Percentiles rank a stretch among this genome's conserved stretches.
These are phyloP conservation scores for Brachionus rotundiformis DNA, from an alignment of 1,140 invertebrate species.

Conservation along the genomic window DNA sequence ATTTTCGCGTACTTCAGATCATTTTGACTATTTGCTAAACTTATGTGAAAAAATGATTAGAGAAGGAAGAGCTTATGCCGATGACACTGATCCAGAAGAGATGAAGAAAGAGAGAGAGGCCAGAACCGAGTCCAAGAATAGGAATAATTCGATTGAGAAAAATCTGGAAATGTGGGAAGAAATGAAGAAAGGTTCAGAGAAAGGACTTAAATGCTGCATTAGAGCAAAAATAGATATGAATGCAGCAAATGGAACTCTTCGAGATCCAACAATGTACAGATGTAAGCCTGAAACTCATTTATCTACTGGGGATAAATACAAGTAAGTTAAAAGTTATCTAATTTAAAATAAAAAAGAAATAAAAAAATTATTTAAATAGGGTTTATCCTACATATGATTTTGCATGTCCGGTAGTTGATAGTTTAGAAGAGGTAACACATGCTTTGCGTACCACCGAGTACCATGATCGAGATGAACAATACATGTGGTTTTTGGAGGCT, in stretches of 20 bases:
- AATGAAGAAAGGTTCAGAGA: conserved; percentile 82
- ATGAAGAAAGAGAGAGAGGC: conserved; percentile 95
- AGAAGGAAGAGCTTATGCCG: conserved; percentile 87
- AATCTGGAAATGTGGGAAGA: conserved; percentile 90
- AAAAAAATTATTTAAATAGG: conserved; percentile 68
- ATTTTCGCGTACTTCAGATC: conserved; percentile 93
- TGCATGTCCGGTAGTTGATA: conserved; percentile 97
- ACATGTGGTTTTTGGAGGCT: conserved; percentile 76
- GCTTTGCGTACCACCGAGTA: conserved; percentile 96
- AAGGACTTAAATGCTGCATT: conserved; percentile 84
- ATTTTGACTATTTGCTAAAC: conserved; percentile 86
- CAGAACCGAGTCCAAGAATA: conserved; percentile 79
- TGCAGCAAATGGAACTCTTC: conserved; percentile 90
- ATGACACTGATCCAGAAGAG: conserved; percentile 86
- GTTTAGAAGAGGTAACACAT: conserved; percentile 94
- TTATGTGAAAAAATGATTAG: conserved; percentile 86
- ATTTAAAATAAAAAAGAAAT: conserved; percentile 45
- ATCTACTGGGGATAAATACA: conserved; percentile 88
- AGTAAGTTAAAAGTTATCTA: conserved; percentile 69
- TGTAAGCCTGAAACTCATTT: conserved; percentile 93
- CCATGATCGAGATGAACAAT: conserved; percentile 94
- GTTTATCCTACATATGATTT: conserved; percentile 99
- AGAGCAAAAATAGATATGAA: conserved; percentile 97
- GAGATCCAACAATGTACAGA: conserved; percentile 99
- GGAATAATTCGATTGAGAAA: conserved; percentile 79